Conservation (phyloP, 37 sponge, comb jelly and placozoan species). For the Corticium candelabrum region DNA sequence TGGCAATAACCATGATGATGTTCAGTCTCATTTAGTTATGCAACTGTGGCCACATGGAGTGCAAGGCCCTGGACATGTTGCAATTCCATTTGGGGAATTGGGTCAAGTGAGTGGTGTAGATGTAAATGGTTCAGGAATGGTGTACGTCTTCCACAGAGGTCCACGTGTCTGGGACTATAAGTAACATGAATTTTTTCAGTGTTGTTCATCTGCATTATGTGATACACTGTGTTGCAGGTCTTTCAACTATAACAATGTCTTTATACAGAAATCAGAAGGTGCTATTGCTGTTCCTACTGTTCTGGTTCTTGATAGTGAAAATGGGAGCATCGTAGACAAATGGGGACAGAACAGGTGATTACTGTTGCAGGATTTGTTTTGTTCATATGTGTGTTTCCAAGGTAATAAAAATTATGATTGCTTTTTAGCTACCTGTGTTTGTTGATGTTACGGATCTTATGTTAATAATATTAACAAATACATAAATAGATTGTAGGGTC, state of each 20-base stretch:
- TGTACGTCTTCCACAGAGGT: conserved; percentile 59
- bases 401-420: too few species aligned
- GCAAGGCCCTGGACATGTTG: background rate
- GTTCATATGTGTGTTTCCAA: too few species aligned
- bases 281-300: conserved; percentile 52
- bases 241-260: conserved; percentile 31
- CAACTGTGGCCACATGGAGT: background rate
- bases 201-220: too few species aligned
- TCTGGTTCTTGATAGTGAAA: conserved; percentile 24
- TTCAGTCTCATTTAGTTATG: background rate
- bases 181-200: too few species aligned
- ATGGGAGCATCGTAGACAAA: conserved; percentile 23
- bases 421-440: too few species aligned
- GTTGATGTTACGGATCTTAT: too few species aligned
- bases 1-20: too few species aligned
- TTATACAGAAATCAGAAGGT: conserved; percentile 27
- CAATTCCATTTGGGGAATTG: conserved; percentile 5
- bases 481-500: too few species aligned
- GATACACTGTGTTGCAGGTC: conserved; percentile 46
- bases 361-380: too few species aligned
- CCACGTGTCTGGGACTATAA: conserved; percentile 35
- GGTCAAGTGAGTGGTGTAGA: conserved; percentile 64
- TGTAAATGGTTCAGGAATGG: conserved; percentile 23
- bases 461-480: too few species aligned
- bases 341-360: too few species aligned